A percentile compares a stretch with the other conserved stretches of the same genome.
Evolutionary conservation across 2,113 vertebrate genomes (phyloP).

Genomic region (Bucco capensis): DNA sequence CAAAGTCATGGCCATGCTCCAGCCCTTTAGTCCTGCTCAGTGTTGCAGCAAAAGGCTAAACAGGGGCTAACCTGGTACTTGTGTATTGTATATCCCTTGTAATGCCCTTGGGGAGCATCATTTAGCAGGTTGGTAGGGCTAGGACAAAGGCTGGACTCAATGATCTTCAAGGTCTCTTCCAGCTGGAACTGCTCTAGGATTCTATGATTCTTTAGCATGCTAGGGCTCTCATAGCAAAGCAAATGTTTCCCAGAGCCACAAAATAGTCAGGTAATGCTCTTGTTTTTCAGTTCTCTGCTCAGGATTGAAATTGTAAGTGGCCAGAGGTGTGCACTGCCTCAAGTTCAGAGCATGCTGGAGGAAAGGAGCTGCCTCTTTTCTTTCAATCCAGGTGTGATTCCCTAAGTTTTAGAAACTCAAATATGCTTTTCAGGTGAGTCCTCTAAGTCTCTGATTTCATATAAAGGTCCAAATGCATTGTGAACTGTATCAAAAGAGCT

Average conservation of each 20-base stretch:
- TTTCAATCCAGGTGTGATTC: neutral
- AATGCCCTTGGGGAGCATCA: too few species aligned
- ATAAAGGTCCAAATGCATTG: neutral
- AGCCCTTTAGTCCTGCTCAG: neutral
- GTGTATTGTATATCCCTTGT: neutral
- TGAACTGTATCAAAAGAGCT: neutral
- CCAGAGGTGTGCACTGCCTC: neutral
- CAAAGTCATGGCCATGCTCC: neutral
- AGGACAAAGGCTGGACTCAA: too few species aligned
- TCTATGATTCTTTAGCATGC: too few species aligned
- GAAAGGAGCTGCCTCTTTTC: neutral
- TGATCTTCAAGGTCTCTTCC: too few species aligned
- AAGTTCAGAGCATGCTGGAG: neutral
- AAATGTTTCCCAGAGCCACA: neutral
- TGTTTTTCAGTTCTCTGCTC: neutral
- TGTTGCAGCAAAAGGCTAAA: neutral
- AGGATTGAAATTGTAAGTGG: neutral
- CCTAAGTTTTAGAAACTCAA: neutral
- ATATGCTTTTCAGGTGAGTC: neutral
- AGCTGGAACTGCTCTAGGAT: too few species aligned
- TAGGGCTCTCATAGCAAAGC: neutral
- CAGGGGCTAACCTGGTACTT: fast-evolving
- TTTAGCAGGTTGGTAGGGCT: too few species aligned
- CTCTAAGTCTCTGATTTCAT: neutral
- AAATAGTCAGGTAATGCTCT: neutral